Evolutionary conservation across 2,888 invertebrate species (phyloP), one percentile per base, ranked within the genome.

Genomic region (Nomada ruficornis): DNA sequence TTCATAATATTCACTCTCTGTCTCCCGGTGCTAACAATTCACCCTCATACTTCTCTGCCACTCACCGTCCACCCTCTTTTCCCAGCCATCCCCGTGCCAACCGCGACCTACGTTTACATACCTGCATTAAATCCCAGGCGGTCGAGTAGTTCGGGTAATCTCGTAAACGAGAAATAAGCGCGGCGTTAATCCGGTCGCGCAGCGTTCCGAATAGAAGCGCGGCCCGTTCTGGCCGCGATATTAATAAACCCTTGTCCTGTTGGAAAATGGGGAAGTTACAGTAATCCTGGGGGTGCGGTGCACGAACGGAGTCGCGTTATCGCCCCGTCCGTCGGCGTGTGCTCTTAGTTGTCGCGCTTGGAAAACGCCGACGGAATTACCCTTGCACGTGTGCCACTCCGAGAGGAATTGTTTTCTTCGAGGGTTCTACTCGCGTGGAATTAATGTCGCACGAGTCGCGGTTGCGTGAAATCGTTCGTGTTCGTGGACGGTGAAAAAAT

Each of bases 81-180:
- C 26, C 2, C 42, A 10, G 13, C 47, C 15, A 9, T 15, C 52
- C 9, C n/a, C 18, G 10, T 29, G 3, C 26, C 11, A 50, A 23
- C 55, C 26, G 1, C 23, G 15, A 64, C 44, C 55, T 29, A 1
- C 42, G 47, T 42, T 84, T 76, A 83, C 83, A 62, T 87, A 86
- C 87, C 83, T 85, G 86, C 80, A 86, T 86, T 85, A 90, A 90
- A 88, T 89, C 86, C 89, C 84, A 85, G 73, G 76, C 87, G 83
- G 81, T 77, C 86, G 87, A 88, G 87, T 81, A 84, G 84, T 83
- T 85, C 75, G 73, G 67, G 82, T 91, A 91, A 92, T 91, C 89
- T 87, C 86, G 87, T 89, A 91, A 91, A 90, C 90, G 91, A 89
- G 89, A 88, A 89, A 85, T 88, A 88, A 91, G 89, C 87, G 83